Evolutionary conservation across 1,140 invertebrate genomes (phyloP), one percentile per base, ranked within the genome.

Genomic region (Sycophaga agraensis): DNA sequence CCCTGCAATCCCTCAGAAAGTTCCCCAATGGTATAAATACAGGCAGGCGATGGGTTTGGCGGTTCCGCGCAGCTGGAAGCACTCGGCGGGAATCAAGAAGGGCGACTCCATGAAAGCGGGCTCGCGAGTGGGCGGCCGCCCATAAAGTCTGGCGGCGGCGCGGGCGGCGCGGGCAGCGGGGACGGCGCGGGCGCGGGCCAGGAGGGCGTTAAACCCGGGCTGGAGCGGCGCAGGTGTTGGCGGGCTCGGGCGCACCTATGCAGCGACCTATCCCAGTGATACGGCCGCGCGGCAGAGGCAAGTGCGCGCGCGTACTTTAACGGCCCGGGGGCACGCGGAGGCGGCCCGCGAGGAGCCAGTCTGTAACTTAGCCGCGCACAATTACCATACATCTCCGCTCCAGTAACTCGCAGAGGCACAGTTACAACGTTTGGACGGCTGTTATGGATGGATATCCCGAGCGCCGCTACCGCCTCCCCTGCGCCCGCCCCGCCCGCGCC

Each of bases 291-390:
- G 3, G 9, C 4, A 22, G n/a, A 24, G 22, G 37, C 19, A 42
- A 65, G n/a, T n/a, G n/a, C 69, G 72, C 68, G 68, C 71, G 70
- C 69, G 68, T 71, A 75, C 69, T 74, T 67, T 58, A 70, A 70
- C 68, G 72, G 66, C 76, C 70, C 59, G 63, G 60, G 72, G 75
- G 75, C 66, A 70, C 17, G 19, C 3, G 16, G 6, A 31, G 16
- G 53, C 2, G 26, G 11, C 1, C 11, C n/a, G 24, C 17, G 2
- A 21, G 40, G 22, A n/a, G n/a, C n/a, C n/a, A 28, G 48, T 45
- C 70, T 71, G 73, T 74, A 77, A 74, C 70, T 77, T 74, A 73
- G 70, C 74, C 69, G 67, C 66, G 68, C 73, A 73, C 73, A 78
- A 75, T 76, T 75, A 77, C 74, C 75, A 73, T 75, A 73, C 70